Conservation (phyloP, 2,888 invertebrate species). For the Leptothorax acervorum region DNA sequence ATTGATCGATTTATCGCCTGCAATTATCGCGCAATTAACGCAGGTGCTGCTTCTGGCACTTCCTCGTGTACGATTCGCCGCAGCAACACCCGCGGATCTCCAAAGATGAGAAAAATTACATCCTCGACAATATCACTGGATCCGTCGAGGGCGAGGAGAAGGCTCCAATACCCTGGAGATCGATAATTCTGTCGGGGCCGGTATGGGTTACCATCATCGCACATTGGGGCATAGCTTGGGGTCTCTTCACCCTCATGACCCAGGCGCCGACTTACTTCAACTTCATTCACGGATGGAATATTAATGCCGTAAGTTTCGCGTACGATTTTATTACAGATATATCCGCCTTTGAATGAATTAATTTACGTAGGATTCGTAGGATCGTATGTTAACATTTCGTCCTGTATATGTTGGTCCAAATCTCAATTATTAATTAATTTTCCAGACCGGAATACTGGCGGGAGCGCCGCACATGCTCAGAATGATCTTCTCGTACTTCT, state of each 20-base stretch:
- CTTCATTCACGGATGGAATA: constrained; percentile 90
- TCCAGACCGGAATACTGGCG: constrained; percentile 88
- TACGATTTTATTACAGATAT: neutral
- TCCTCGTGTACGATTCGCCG: constrained; percentile 89
- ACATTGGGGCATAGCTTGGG: constrained; percentile 90
- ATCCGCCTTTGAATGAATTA: neutral
- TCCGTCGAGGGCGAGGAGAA: constrained; percentile 63
- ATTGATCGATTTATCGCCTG: neutral
- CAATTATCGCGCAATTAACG: neutral
- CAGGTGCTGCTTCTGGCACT: constrained; percentile 87
- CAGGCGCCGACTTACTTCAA: constrained; percentile 91
- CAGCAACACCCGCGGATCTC: constrained; percentile 89
- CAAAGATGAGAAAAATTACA: constrained; percentile 87
- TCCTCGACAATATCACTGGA: constrained; percentile 87
- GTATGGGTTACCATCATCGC: constrained; percentile 89
- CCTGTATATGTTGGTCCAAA: neutral
- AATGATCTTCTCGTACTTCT: constrained; percentile 87
- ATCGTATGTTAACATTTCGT: neutral
- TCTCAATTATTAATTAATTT: neutral
- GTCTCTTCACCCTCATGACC: constrained; percentile 90
- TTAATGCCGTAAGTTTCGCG: constrained; percentile 87
- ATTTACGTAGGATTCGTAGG: neutral
- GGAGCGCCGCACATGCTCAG: constrained; percentile 89
- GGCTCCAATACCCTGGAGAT: constrained; percentile 88
- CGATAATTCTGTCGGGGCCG: constrained; percentile 88